Evolutionary conservation across 2,888 invertebrate genomes (phyloP).

Genomic region (Erpobdella octoculata): DNA sequence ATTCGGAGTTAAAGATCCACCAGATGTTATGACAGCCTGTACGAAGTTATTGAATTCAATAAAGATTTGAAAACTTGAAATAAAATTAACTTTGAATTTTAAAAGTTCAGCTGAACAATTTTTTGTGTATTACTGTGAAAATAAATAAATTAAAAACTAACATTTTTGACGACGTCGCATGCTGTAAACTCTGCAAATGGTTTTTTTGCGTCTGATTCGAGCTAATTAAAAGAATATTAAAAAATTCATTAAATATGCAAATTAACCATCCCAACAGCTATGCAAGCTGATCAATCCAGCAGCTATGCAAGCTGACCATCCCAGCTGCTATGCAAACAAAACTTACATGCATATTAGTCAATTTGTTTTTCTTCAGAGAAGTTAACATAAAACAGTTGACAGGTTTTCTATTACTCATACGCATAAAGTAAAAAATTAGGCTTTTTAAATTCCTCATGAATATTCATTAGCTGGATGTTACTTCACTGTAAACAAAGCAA

Average conservation of each 20-base stretch:
- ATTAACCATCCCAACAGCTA: background rate
- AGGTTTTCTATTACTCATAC: no score
- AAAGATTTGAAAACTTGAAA: background rate
- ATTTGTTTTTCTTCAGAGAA: no score
- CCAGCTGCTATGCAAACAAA: no score
- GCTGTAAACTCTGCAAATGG: slow-evolving; percentile 65
- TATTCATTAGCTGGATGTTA: no score
- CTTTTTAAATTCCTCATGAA: no score
- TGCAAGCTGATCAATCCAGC: background rate
- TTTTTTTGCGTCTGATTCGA: slow-evolving; percentile 46
- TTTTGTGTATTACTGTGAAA: background rate
- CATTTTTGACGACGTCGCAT: slow-evolving; percentile 54
- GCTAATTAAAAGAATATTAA: slow-evolving; percentile 36
- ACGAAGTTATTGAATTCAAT: slow-evolving; percentile 36
- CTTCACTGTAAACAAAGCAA: no score
- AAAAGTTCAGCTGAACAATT: no score
- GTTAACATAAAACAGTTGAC: no score
- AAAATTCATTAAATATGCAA: background rate
- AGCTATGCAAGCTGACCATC: no score
- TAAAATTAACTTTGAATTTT: background rate
- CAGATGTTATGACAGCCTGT: slow-evolving; percentile 90
- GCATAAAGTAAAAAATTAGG: no score
- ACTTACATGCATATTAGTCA: no score
- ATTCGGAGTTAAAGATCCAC: slow-evolving; percentile 80
- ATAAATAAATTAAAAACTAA: slow-evolving; percentile 40